Evolutionary conservation across 2,113 vertebrate genomes (phyloP), one percentile per base, ranked within the genome.

Genomic region (Strigops habroptila): DNA sequence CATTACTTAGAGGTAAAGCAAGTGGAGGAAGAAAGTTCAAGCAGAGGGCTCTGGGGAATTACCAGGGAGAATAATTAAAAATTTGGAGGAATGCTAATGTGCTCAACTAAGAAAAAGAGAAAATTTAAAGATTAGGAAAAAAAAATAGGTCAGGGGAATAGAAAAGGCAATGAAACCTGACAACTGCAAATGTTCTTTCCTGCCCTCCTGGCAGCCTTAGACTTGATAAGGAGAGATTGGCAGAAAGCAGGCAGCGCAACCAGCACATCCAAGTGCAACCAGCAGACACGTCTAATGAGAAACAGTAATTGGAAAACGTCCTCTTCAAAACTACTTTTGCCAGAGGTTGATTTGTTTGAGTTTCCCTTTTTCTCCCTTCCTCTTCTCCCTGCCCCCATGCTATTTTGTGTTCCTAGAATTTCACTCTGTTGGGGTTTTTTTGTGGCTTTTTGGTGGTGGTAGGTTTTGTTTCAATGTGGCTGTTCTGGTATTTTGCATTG

Each of bases 1-100:
- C 30, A 27, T 77, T 88, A 59, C 68, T 83, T 46, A 27, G 62
- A 84, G 15, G 22, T 55, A 90, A 78, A 75, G 44, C 22, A 64
- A 83, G 51, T 18, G 39, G 62, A 84, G 62, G 68, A 75, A 71
- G 52, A 46, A 89, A 82, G 82, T 86, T 88, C 44, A 88, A 74
- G 69, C 19, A 74, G 30, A 55, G 18, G 16, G n/a, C 37, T 95
- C 48, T 25, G 43, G 69, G 65, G 77, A 94, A 65, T 63, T 53
- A n/a, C 52, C 24, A 39, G 18, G 37, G 63, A 90, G 82, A 90
- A 86, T 70, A 95, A 93, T 87, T 95, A 87, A 96, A 91, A 91
- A 65, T 57, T 68, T 93, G 62, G 62, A 88, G 28, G n/a, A 88
- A 88, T 73, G 57, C 18, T 96, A 89, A 84, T 74, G 28, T 79